These are phyloP conservation scores for Apeira syringaria DNA, from an alignment of 2,888 invertebrate genomes.

Conservation along the genomic window DNA sequence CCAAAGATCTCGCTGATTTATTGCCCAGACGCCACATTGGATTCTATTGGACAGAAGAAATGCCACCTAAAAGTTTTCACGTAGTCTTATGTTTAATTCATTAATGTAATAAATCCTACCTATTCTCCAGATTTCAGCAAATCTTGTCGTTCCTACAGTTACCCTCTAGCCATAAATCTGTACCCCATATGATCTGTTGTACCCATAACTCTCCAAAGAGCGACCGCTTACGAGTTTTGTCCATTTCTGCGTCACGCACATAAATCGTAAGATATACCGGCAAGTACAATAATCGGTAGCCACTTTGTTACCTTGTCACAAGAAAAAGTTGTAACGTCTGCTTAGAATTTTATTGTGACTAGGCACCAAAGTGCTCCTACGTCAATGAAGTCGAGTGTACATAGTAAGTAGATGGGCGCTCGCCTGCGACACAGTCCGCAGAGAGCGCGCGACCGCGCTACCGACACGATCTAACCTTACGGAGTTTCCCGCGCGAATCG, in stretches of 20 bases:
- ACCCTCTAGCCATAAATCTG: slow-evolving; percentile 21
- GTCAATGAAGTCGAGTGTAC: slow-evolving; percentile 9
- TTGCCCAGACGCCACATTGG: not conserved
- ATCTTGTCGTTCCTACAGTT: slow-evolving; percentile 18
- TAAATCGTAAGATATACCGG: slow-evolving; percentile 69
- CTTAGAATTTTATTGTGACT: not conserved
- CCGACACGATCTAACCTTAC: slow-evolving; percentile 45
- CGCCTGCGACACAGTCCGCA: slow-evolving; percentile 61
- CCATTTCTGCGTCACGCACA: slow-evolving; percentile 73
- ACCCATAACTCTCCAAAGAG: slow-evolving; percentile 29
- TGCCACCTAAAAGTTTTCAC: slow-evolving; percentile 10
- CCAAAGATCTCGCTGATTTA: no score
- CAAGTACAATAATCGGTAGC: slow-evolving; percentile 7
- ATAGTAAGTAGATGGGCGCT: slow-evolving; percentile 51
- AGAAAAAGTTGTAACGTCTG: not conserved
- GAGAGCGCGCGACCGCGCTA: slow-evolving; percentile 65
- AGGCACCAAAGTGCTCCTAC: slow-evolving; percentile 1
- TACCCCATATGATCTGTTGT: slow-evolving; percentile 20
- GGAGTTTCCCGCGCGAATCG: slow-evolving; percentile 59
- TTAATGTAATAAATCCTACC: slow-evolving; percentile 18
- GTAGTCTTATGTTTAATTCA: slow-evolving; percentile 23
- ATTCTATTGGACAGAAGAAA: not conserved
- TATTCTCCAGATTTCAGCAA: slow-evolving; percentile 14
- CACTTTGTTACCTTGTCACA: slow-evolving; percentile 5
- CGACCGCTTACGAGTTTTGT: slow-evolving; percentile 52